Evolutionary conservation across 2,888 invertebrate species (phyloP), one percentile per base, ranked within the genome.

Genomic region (Yponomeuta sedellus): DNA sequence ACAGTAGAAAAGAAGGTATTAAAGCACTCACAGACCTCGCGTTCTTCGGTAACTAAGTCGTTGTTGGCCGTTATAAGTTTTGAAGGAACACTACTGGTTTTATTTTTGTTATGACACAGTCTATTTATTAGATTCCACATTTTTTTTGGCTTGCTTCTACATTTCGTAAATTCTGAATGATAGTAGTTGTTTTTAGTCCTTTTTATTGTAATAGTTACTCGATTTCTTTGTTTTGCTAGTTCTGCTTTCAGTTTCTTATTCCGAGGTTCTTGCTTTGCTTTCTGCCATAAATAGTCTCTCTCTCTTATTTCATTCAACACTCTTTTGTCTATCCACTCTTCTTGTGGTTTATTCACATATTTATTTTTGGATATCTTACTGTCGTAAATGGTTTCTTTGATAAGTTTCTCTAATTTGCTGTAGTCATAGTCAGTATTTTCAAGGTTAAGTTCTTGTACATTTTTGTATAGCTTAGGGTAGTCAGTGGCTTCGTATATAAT

Each of bases 301-400:
- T 64, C n/a, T 16, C 68, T 69, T 12, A 75, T 74, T 52, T 40
- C 62, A 10, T 59, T 12, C n/a, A 73, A 68, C 0, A 74, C 67
- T 8, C 67, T 52, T 58, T 68, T 70, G 19, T 71, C 70, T 40
- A 75, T 72, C 73, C 74, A 75, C 22, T 73, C 71, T 19, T 69
- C 40, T 34, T 59, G 44, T 0, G 71, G 71, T 57, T 56, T 22
- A 44, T 25, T 72, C 72, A 1, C n/a, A 67, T 6, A n/a, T 68
- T 74, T 71, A 0, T 63, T 68, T 57, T 73, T 73, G 0, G 1
- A n/a, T 19, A 65, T 61, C 68, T 68, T 67, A 39, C 57, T 66
- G n/a, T 59, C 10, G 22, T n/a, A 1, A 56, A 66, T 56, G 4
- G 2, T 20, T 25, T 25, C 19, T 20, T 22, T 28, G 6, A 64